Conservation (phyloP, 2,113 vertebrate genomes). For the Micronycteris hirsuta region DNA sequence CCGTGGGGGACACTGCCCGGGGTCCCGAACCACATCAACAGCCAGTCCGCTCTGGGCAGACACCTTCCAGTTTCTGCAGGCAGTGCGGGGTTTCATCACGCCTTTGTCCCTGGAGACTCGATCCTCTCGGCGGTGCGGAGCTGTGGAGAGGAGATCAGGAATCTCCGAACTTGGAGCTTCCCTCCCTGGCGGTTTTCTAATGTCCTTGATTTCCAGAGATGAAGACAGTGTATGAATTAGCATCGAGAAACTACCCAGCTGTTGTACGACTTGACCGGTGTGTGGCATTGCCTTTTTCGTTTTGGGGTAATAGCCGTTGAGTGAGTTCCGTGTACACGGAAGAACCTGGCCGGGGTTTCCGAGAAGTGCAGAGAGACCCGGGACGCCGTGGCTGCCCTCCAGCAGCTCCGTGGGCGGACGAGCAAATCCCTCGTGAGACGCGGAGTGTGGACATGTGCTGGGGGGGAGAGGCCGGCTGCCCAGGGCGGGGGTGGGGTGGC, state of each 20-base stretch:
- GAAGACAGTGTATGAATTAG: background rate
- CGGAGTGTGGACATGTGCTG: rapidly evolving
- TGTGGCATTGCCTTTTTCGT: background rate
- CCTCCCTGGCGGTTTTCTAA: background rate
- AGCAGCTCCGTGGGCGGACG: background rate
- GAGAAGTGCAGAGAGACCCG: background rate
- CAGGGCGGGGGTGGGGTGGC: background rate
- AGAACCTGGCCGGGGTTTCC: background rate
- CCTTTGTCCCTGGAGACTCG: no score
- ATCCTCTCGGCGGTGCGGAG: no score
- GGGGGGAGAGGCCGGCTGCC: rapidly evolving
- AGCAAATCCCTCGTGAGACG: background rate
- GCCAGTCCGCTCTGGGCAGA: background rate
- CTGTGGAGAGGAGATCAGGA: background rate
- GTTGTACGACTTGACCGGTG: background rate
- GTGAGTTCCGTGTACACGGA: background rate
- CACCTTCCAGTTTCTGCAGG: background rate
- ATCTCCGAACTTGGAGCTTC: background rate
- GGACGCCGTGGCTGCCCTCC: background rate
- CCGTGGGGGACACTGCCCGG: background rate
- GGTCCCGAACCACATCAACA: background rate
- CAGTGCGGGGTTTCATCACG: background rate
- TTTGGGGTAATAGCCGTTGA: background rate
- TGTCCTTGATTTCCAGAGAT: background rate
- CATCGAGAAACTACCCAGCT: background rate